A percentile compares a stretch with the other conserved stretches of the same genome.
Evolutionary conservation across 2,888 invertebrate genomes (phyloP).

Genomic region (Tanytarsus gracilentus): DNA sequence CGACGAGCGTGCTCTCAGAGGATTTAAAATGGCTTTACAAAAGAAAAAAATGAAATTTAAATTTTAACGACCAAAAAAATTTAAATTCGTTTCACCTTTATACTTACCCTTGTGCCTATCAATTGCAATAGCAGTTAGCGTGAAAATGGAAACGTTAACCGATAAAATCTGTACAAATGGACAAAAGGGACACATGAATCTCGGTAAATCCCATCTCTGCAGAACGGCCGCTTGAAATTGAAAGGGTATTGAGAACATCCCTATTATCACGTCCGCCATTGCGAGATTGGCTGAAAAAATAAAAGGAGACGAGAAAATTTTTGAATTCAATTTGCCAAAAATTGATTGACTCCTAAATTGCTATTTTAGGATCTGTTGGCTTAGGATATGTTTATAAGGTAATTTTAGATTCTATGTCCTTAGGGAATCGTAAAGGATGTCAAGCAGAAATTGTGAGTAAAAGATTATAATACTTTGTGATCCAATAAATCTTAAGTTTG

Average conservation of each 20-base stretch:
- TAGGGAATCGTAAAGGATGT: too few relatives aligned
- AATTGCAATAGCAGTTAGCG: slow-evolving; percentile 75
- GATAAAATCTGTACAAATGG: slow-evolving; percentile 79
- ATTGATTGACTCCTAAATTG: neutral
- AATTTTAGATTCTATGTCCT: too few relatives aligned
- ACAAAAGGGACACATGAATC: slow-evolving; percentile 80
- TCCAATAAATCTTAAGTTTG: too few relatives aligned
- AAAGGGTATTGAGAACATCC: slow-evolving; percentile 77
- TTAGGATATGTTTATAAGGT: neutral
- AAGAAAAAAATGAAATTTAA: too few relatives aligned
- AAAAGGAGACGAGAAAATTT: neutral
- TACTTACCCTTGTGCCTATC: too few relatives aligned
- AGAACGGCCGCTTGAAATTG: slow-evolving; percentile 82
- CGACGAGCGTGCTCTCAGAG: slow-evolving; percentile 63
- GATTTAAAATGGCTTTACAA: slow-evolving; percentile 64
- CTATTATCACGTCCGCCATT: slow-evolving; percentile 76
- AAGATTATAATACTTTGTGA: too few relatives aligned
- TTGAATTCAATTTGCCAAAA: neutral
- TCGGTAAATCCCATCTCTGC: slow-evolving; percentile 76
- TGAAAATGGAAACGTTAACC: slow-evolving; percentile 83
- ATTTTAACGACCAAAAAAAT: too few relatives aligned
- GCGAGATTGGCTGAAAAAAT: slow-evolving; percentile 59
- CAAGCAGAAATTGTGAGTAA: too few relatives aligned
- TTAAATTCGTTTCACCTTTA: too few relatives aligned
- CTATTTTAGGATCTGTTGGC: neutral